Base-by-base conservation (phyloP, 2,113 vertebrate species). In the Rafetus swinhoei region DNA sequence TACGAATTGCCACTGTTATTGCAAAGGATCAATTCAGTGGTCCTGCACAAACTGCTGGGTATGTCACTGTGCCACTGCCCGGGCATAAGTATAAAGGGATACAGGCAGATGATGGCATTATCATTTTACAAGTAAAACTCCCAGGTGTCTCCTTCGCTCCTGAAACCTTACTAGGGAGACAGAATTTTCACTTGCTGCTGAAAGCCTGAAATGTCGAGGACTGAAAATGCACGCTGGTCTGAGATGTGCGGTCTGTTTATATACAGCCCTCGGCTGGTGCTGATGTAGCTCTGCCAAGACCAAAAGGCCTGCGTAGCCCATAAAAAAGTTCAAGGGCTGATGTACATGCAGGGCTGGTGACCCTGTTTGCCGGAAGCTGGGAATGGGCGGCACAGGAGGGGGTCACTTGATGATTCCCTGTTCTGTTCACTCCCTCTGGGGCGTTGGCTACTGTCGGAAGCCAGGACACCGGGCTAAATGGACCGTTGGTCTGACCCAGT, bases 101-200 rank as follows among this genome's bases (percentile, higher is more conserved):
- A 39, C n/a, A 79, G 56, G 60, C 79, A 95, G 91, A 84, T 96
- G 93, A 96, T 85, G 95, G 90, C 89, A 62, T 91, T 90, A 81
- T 87, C 62, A 13, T 84, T 96, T 91, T 85, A 87, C 79, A 96
- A 97, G 96, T 92, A 92, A 86, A 97, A 91, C 90, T 92, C 92
- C 84, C n/a, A 81, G 85, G 52, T 21, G 3, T 55, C 59, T 39
- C 18, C 94, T 86, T 89, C n/a, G 53, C 81, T 94, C 82, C 9
- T 2, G 69, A 88, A 89, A 81, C 24, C 81, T 85, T 94, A 80
- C 77, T 39, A 90, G 91, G 57, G 35, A 65, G 65, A 87, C 77
- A 11, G 54, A 72, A 85, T 90, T 87, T 65, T 84, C 85, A 52
- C 69, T 96, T 74, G 45, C 94, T 6, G 50, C 65, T 2, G 24